Evolutionary conservation across 1,140 invertebrate species (phyloP), one percentile per base, ranked within the genome.

Genomic region (Drosophila hydei): DNA sequence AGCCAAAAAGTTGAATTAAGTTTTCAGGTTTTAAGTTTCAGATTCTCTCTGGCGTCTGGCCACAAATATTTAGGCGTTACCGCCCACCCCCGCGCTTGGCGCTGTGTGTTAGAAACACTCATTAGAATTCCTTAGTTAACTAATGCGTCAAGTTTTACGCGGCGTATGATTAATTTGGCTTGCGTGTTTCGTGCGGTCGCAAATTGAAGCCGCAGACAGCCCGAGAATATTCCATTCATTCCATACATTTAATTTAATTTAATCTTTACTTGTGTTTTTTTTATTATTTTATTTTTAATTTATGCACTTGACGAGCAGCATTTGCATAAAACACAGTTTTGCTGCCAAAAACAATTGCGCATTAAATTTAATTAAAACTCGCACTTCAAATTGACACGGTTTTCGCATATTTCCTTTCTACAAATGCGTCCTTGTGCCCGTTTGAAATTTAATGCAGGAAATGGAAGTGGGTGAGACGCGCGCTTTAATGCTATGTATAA

Each of bases 281-380:
- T 40, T 40, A 7, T 40, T 30, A 30, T 30, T 23, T 50, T 50
- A 19, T 65, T 71, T 71, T 51, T 63, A 56, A 63, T 55, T 75
- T 60, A 50, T 45, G 42, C 77, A 63, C 77, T 69, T 61, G 45
- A 12, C 58, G 30, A 51, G 45, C 33, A 25, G 36, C 8, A 72
- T 72, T 72, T 52, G 54, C 69, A 72, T 67, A 47, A 60, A 72
- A 67, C 38, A 67, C 68, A 59, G 8, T 52, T 63, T 63, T 33
- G 63, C 30, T 74, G 78, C 50, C 70, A 60, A 52, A 59, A 56
- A 43, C 58, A 68, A 68, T 73, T 60, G 58, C 59, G 51, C 65
- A 63, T 70, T 63, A 43, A 59, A 75, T 64, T 83, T 84, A 83
- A 83, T 83, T 83, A 83, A 84, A 79, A 72, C 45, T 30, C 59